These are phyloP conservation scores for Setipinna tenuifilis DNA, from an alignment of 2,797 vertebrate species.

Conservation along the genomic window DNA sequence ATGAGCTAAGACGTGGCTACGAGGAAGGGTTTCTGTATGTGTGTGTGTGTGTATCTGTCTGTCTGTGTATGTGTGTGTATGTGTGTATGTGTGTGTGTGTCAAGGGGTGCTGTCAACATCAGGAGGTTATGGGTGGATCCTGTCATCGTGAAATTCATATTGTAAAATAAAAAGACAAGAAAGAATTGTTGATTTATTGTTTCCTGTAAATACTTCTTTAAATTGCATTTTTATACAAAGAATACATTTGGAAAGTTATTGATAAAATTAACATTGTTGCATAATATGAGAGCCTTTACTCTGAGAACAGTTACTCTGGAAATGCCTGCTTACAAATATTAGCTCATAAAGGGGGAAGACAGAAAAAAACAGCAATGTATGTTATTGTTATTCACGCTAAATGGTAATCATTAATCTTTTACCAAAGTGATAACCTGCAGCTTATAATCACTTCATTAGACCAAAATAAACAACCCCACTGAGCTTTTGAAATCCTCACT, in stretches of 20 bases:
- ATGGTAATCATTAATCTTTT: slow-evolving; percentile 2
- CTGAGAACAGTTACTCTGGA: too few relatives aligned
- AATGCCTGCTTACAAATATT: too few relatives aligned
- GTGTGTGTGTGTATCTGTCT: not conserved
- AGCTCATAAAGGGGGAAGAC: too few relatives aligned
- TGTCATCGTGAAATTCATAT: not conserved
- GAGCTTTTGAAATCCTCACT: not conserved
- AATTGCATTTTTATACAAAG: not conserved
- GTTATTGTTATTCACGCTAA: not conserved
- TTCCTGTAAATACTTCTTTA: not conserved
- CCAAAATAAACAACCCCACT: not conserved
- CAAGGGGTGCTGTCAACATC: not conserved
- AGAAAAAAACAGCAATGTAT: too few relatives aligned
- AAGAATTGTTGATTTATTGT: not conserved
- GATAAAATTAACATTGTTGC: too few relatives aligned
- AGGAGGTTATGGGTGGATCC: not conserved
- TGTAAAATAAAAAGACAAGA: not conserved
- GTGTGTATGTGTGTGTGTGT: not conserved
- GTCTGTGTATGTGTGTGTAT: not conserved
- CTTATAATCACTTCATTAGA: not conserved
- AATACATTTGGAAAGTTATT: not conserved
- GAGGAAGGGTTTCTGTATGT: not conserved
- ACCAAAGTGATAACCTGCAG: not conserved
- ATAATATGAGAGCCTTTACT: too few relatives aligned
- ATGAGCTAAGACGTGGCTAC: not conserved